Percentiles rank a stretch among this genome's conserved stretches.
phyloP scores from a whole-genome alignment of 2,797 vertebrate species.

The Silurus lanzhouensis region DNA sequence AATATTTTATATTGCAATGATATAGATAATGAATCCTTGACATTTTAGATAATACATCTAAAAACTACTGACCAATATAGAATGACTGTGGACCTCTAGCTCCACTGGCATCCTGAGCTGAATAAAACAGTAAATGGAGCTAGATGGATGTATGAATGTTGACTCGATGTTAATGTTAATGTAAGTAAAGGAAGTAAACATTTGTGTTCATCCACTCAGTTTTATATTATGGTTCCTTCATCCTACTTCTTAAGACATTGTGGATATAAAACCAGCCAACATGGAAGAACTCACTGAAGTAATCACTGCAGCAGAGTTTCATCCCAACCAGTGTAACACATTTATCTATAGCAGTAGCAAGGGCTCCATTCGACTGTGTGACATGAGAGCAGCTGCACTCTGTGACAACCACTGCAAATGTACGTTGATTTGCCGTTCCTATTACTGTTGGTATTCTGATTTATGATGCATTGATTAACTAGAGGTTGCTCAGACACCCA shows the following conservation, averaged over 20 bases:
- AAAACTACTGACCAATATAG: background rate
- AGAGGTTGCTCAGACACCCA: background rate
- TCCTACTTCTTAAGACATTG: constrained; percentile 82
- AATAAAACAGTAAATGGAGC: background rate
- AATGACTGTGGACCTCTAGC: background rate
- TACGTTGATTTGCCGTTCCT: constrained; percentile 36
- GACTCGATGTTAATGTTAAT: background rate
- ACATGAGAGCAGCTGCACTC: constrained; percentile 83
- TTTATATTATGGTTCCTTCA: constrained; percentile 42
- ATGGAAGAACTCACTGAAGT: constrained; percentile 99
- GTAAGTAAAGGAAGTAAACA: background rate
- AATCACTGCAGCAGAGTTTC: constrained; percentile 95
- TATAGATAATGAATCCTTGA: too few relatives aligned
- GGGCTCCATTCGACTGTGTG: constrained; percentile 95
- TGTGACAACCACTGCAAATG: constrained; percentile 65
- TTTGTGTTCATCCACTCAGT: background rate
- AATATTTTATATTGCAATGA: background rate
- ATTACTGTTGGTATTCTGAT: background rate
- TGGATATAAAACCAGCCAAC: constrained; percentile 96
- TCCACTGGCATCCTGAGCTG: background rate
- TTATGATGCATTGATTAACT: background rate
- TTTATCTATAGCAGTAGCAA: constrained; percentile 99
- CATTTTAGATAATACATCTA: background rate
- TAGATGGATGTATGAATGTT: background rate
- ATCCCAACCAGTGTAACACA: constrained; percentile 95